Base-by-base conservation (phyloP, 2,888 invertebrate species). In the Amphipyra berbera region DNA sequence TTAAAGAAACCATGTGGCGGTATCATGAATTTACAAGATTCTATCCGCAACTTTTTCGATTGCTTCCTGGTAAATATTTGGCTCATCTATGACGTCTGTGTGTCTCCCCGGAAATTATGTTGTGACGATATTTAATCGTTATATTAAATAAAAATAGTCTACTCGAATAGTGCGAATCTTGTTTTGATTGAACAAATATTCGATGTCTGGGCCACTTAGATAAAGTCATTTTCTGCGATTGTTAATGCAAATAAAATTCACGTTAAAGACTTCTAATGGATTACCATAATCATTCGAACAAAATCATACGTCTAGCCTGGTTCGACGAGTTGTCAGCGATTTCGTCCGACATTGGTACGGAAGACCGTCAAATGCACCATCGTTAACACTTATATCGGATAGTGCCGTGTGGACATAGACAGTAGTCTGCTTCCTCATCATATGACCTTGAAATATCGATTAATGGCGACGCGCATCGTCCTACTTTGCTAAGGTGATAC, bases 31-130 rank as follows among this genome's bases (percentile, higher is more conserved):
- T 67, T 13, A 42, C 42, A 55, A 62, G 41, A 62, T 60, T 55
- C 72, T 61, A 53, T 72, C 52, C 54, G 46, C 47, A 56, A 66
- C 48, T 50, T 68, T 61, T 55, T 46, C 12, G 12, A 60, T 61
- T 44, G 60, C 66, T 78, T 76, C 72, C 75, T 72, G 52, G 64
- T 77, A 59, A 69, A 79, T 62, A 65, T 73, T 71, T 67, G 47
- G 68, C 53, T 60, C 62, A 55, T 57, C 58, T 61, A 40, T 72
- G 73, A 73, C 68, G 68, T 74, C 50, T 50, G 40, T 50, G 35
- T 63, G 71, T 60, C 52, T 60, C 58, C 42, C 47, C 42, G 33
- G 47, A 61, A 64, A 53, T 67, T 38, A 42, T 55, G 60, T 65
- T 48, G 57, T 64, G 55, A 72, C 40, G 52, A 57, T 60, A 58